Evolutionary conservation across 2,113 vertebrate species (phyloP), one percentile per base, ranked within the genome.

Genomic region (Etia nguti): DNA sequence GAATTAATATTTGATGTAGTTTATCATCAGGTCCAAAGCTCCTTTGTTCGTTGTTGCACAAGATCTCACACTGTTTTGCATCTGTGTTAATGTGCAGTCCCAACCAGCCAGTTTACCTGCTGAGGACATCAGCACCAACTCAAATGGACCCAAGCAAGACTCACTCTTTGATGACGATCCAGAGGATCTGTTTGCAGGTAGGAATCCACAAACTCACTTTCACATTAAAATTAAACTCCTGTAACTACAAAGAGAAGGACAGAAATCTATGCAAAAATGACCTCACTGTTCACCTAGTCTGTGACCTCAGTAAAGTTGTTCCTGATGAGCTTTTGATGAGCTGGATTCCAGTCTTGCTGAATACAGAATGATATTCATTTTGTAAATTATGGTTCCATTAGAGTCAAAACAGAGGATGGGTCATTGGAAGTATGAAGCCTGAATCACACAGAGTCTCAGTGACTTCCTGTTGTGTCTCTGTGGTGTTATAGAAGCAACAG

Each of bases 401-500:
- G 16, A 77, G 1, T 77, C 0, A 31, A 50, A 82, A 31, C 24
- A 5, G 24, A n/a, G 11, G 31, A 38, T 77, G 24, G 75, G 22
- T 46, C 2, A 18, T 1, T 48, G 68, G 41, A 70, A 1, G 1
- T 46, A 70, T 70, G 4, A 22, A 38, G 62, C 34, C 34, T 73
- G 68, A 73, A 43, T 73, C 22, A 46, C 43, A 75, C 22, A 18
- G 15, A 60, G 6, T 26, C 68, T 48, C 70, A 48, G 3, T 20
- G 26, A 77, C 70, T 48, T 31, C 46, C 73, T 77, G 43, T 77
- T 56, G 13, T 46, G 9, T 62, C 4, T 20, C 7, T 18, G 8
- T 84, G 9, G 34, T 68, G 60, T 90, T n/a, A 18, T 89, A 99
- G 98, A 99, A 95, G 98, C 98, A 43, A 99, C 98, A 86, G 98